phyloP scores from a whole-genome alignment of 2,113 vertebrate genomes.

The Emydura subglobosa region DNA sequence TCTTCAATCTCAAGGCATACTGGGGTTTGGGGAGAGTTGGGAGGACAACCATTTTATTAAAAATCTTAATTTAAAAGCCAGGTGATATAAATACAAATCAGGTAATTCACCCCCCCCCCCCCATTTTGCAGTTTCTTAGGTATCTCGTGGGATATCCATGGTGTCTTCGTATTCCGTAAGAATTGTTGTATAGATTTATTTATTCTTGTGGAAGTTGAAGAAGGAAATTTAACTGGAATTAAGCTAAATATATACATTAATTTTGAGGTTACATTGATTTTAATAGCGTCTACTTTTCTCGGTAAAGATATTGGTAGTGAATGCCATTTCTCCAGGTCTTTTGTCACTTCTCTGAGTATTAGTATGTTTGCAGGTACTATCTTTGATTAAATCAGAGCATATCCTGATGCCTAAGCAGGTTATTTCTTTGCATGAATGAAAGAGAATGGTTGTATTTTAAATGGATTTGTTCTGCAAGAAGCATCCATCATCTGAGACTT shows the following conservation, averaged over 20 bases:
- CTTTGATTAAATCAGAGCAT: too few species aligned
- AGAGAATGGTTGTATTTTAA: too few species aligned
- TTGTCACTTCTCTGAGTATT: background rate
- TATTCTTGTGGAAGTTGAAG: background rate
- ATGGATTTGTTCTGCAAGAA: too few species aligned
- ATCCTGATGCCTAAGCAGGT: too few species aligned
- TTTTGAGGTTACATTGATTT: background rate
- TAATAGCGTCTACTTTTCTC: background rate
- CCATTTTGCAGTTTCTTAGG: background rate
- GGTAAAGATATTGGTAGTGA: background rate
- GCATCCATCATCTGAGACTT: too few species aligned
- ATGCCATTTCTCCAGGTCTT: background rate
- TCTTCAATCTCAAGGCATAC: background rate
- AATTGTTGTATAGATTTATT: background rate
- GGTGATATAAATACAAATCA: background rate
- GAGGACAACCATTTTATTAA: background rate
- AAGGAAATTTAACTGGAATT: background rate
- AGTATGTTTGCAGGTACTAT: background rate
- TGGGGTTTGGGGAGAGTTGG: background rate
- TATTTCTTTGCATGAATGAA: too few species aligned
- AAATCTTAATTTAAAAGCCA: too few species aligned
- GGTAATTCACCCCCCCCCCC: background rate
- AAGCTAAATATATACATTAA: background rate
- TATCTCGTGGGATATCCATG: background rate
- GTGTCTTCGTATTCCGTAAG: background rate